These are phyloP conservation scores for Ophion costatus DNA, from an alignment of 2,888 invertebrate genomes.

Conservation along the genomic window DNA sequence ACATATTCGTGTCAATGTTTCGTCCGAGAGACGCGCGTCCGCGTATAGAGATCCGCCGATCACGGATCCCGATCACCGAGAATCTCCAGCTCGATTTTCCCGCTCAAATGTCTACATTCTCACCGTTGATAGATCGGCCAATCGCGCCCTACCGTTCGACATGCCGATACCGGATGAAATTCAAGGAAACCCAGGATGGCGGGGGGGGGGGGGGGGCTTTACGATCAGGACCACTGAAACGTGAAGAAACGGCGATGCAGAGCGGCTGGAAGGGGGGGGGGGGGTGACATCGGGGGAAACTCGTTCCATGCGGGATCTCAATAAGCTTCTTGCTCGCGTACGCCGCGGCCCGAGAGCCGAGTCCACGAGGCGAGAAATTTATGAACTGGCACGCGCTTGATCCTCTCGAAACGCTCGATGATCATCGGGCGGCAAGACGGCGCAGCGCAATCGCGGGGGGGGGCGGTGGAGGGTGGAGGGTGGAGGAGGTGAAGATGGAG, in stretches of 20 bases:
- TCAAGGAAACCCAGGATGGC: slow-evolving; percentile 20
- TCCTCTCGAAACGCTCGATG: slow-evolving; percentile 52
- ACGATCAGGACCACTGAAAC: slow-evolving; percentile 45
- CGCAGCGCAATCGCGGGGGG: no score
- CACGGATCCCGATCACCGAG: neutral
- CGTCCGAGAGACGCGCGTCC: neutral
- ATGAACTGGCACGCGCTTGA: slow-evolving; percentile 69
- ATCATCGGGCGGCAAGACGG: slow-evolving; percentile 8
- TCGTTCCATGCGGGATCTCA: slow-evolving; percentile 51
- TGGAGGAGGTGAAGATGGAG: neutral
- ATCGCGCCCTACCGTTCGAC: neutral
- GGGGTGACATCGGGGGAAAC: slow-evolving; percentile 48
- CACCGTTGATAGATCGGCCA: no score
- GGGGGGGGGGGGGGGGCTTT: neutral
- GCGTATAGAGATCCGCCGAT: neutral
- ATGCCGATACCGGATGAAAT: neutral
- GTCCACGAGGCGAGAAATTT: slow-evolving; percentile 68
- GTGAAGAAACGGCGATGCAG: slow-evolving; percentile 6
- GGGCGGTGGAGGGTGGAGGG: neutral
- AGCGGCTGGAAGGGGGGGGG: neutral
- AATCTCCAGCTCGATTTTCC: neutral
- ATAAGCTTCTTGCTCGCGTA: slow-evolving; percentile 48
- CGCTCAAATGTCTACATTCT: no score
- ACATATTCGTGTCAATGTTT: slow-evolving; percentile 1
- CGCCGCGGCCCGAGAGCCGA: slow-evolving; percentile 59